These are phyloP conservation scores for Camponotus floridanus DNA, from an alignment of 1,140 invertebrate genomes.

Conservation along the genomic window DNA sequence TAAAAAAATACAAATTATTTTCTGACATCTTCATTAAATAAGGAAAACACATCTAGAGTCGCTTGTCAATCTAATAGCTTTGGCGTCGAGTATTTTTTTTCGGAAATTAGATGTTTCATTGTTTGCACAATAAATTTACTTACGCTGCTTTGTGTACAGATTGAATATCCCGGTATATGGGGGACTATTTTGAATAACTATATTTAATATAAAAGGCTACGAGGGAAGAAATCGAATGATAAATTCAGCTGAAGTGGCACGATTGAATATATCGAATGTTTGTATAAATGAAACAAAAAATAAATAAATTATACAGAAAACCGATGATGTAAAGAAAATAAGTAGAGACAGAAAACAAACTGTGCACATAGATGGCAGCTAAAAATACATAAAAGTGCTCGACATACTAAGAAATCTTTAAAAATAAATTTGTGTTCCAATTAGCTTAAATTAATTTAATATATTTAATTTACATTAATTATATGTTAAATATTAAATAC, in stretches of 20 bases:
- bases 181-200: conserved; percentile 3
- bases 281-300: not conserved
- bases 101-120: not conserved
- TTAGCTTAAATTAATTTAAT: conserved; percentile 8
- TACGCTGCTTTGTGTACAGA: not conserved
- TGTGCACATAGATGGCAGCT: not conserved
- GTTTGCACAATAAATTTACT: conserved; percentile 24
- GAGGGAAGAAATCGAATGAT: not conserved
- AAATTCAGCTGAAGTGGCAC: not conserved
- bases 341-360: not conserved
- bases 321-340: not conserved
- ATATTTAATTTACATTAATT: not conserved
- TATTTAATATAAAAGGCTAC: not conserved
- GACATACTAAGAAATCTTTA: not conserved
- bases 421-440: not conserved
- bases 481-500: not conserved
- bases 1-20: not conserved
- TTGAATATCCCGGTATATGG: not conserved
- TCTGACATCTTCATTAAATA: not conserved
- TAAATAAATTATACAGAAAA: not conserved
- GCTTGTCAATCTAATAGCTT: not conserved
- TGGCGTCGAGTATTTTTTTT: not conserved
- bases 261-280: conserved; percentile 6
- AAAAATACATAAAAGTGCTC: not conserved
- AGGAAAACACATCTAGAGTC: not conserved